Conservation (phyloP, 2,888 invertebrate species). For the Amiota minor region DNA sequence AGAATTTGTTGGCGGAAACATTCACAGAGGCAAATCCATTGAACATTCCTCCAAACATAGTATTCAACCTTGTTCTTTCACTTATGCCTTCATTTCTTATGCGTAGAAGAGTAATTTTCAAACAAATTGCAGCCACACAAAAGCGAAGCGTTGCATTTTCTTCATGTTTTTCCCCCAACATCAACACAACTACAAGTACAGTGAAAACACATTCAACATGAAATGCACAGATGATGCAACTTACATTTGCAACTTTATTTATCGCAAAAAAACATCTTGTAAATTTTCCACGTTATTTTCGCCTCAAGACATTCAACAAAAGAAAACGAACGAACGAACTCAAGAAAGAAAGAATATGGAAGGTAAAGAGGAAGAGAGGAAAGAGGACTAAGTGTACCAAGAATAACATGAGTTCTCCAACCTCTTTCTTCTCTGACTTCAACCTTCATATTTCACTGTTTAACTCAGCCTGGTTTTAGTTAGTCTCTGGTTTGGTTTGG, state of each 20-base stretch:
- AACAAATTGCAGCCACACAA: constrained; percentile 57
- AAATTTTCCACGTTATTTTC: constrained; percentile 62
- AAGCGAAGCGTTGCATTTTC: constrained; percentile 24
- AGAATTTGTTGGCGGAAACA: too few species aligned
- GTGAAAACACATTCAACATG: too few species aligned
- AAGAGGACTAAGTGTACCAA: background rate
- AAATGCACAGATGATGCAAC: constrained; percentile 52
- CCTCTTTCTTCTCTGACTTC: background rate
- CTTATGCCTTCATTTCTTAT: constrained; percentile 43
- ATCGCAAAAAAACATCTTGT: constrained; percentile 66
- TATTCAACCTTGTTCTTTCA: background rate
- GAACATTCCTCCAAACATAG: background rate
- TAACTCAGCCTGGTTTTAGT: too few species aligned
- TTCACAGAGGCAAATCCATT: constrained; percentile 3
- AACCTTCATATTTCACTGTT: too few species aligned
- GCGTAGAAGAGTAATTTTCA: constrained; percentile 60
- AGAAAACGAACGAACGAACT: constrained; percentile 26
- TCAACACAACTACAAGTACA: constrained; percentile 22
- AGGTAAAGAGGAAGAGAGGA: background rate
- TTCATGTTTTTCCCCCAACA: background rate
- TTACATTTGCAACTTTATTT: constrained; percentile 66
- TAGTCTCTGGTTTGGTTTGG: too few species aligned
- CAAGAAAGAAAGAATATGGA: background rate
- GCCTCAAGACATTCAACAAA: constrained; percentile 45
- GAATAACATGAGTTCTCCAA: background rate